Percentiles rank a stretch among this genome's conserved stretches.
These are phyloP conservation scores for Pelagia noctiluca DNA, from an alignment of 30 jellyfish, hydroid and myxozoan genomes.

Conservation along the genomic window DNA sequence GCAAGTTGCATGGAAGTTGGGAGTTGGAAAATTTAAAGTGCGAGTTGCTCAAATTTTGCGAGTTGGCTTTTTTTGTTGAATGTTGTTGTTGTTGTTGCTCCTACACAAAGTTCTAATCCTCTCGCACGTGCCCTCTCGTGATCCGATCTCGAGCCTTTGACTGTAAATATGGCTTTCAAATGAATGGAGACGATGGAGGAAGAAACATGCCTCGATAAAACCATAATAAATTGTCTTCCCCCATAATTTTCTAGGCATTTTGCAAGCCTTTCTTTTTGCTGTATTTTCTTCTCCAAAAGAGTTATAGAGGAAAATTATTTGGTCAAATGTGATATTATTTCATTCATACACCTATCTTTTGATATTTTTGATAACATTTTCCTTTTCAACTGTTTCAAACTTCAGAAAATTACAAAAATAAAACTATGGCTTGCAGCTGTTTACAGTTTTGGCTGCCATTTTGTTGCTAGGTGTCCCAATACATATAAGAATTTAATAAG, in stretches of 20 bases:
- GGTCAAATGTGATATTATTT: too few species aligned
- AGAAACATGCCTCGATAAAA: neutral
- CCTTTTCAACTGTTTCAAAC: neutral
- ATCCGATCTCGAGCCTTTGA: neutral
- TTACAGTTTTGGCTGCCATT: neutral
- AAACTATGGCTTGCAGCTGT: neutral
- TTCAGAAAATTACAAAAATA: too few species aligned
- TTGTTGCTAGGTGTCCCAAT: neutral
- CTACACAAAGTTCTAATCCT: neutral
- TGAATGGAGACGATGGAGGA: neutral
- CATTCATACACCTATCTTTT: too few species aligned
- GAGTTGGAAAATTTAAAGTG: neutral
- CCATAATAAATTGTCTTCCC: too few species aligned
- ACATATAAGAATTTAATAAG: neutral
- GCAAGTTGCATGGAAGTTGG: neutral
- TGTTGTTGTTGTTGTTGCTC: neutral
- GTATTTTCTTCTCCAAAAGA: neutral
- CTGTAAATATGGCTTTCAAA: neutral
- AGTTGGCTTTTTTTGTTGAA: neutral
- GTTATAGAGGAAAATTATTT: neutral
- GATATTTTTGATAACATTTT: too few species aligned
- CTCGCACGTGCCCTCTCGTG: too few species aligned
- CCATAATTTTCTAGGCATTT: neutral
- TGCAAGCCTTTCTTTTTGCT: too few species aligned
- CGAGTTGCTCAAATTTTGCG: slow-evolving; percentile 6